Conservation (phyloP, 2,888 invertebrate genomes). For the Agonum fuliginosum region DNA sequence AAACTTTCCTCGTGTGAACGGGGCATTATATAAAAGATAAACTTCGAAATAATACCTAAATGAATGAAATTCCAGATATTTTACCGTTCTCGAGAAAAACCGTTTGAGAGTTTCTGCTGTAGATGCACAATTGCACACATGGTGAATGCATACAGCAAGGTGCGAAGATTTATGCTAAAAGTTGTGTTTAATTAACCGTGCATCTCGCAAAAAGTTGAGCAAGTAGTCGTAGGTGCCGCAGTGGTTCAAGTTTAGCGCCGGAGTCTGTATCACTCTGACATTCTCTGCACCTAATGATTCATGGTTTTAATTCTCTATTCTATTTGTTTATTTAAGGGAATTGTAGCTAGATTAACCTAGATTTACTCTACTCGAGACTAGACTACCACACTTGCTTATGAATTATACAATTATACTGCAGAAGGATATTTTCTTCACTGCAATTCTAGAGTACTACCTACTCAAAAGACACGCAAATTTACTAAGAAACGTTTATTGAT, state of each 20-base stretch:
- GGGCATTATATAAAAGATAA: no score
- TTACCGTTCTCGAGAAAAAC: no score
- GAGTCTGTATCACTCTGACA: slow-evolving; percentile 1
- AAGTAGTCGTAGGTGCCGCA: slow-evolving; percentile 20
- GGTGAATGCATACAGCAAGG: slow-evolving; percentile 14
- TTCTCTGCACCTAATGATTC: slow-evolving; percentile 16
- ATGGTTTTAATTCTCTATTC: slow-evolving; percentile 29
- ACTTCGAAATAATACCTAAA: no score
- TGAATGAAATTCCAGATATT: no score
- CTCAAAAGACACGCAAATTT: no score
- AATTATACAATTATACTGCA: no score
- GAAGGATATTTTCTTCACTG: no score
- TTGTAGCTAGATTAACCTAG: not conserved
- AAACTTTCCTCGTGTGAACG: no score
- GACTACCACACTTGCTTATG: no score
- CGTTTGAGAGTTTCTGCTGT: no score
- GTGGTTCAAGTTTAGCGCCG: slow-evolving; percentile 16
- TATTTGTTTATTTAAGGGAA: slow-evolving; percentile 1
- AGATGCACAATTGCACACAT: slow-evolving; percentile 1
- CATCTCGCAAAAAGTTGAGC: slow-evolving; percentile 16
- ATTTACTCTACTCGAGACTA: not conserved
- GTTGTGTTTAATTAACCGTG: slow-evolving; percentile 33
- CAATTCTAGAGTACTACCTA: no score
- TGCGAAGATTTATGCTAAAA: slow-evolving; percentile 31
- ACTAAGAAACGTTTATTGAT: no score